Evolutionary conservation across 2,888 invertebrate genomes (phyloP).

Genomic region (Chrysina gloriosa): DNA sequence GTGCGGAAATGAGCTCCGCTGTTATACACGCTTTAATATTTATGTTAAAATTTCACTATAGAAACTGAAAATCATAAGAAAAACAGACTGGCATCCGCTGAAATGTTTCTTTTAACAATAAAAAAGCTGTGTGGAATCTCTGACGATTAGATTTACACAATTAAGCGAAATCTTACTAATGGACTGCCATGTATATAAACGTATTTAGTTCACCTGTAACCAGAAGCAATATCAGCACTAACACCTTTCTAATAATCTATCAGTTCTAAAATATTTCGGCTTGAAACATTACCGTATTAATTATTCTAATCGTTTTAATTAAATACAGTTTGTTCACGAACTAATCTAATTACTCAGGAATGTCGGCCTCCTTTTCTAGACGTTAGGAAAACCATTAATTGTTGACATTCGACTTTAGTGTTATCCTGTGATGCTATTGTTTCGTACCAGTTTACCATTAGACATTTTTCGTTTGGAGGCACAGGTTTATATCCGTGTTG

Average conservation of each 20-base stretch:
- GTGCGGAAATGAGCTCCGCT: constrained; percentile 49
- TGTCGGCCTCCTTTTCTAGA: constrained; percentile 29
- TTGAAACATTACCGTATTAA: constrained; percentile 33
- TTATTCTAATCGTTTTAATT: constrained; percentile 32
- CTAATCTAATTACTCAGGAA: constrained; percentile 38
- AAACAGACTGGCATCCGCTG: too few species aligned
- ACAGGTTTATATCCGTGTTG: background rate
- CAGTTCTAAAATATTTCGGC: constrained; percentile 7
- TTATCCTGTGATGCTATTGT: constrained; percentile 11
- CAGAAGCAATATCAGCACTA: background rate
- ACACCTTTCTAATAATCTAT: constrained; percentile 40
- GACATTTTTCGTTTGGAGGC: background rate
- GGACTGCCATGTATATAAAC: constrained; percentile 4
- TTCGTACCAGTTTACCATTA: background rate
- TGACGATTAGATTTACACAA: too few species aligned
- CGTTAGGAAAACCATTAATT: constrained; percentile 19
- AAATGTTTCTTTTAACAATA: too few species aligned
- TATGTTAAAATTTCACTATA: constrained; percentile 39
- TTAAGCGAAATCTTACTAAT: background rate
- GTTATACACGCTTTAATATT: constrained; percentile 49
- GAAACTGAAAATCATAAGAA: constrained; percentile 4
- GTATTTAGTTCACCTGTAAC: constrained; percentile 24
- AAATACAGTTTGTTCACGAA: constrained; percentile 34
- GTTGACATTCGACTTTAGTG: constrained; percentile 24
- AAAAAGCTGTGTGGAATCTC: too few species aligned